These are phyloP conservation scores for Lathronympha strigana DNA, from an alignment of 2,888 invertebrate species.

Conservation along the genomic window DNA sequence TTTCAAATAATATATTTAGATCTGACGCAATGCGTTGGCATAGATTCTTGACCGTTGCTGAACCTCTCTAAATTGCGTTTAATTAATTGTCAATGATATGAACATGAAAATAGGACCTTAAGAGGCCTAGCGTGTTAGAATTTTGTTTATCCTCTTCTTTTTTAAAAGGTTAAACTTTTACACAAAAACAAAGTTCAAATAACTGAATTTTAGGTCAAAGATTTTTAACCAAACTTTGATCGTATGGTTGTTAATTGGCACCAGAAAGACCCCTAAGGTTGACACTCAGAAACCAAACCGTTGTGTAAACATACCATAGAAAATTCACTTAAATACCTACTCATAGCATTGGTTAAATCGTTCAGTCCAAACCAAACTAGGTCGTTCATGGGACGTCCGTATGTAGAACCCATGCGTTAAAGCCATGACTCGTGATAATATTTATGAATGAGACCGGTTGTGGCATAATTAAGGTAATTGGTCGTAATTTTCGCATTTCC, in stretches of 20 bases:
- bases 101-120: neutral
- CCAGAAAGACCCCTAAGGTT: neutral
- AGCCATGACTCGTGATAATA: conserved; percentile 7
- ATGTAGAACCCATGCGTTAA: conserved; percentile 18
- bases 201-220: too few relatives aligned
- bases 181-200: too few relatives aligned
- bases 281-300: conserved; percentile 7
- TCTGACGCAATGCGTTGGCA: neutral
- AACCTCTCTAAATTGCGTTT: conserved; percentile 7
- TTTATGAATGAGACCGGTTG: conserved; percentile 25
- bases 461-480: conserved; percentile 25
- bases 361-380: conserved; percentile 14
- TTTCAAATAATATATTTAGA: neutral
- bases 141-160: too few relatives aligned
- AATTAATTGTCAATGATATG: conserved; percentile 1
- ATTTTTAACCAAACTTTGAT: too few relatives aligned
- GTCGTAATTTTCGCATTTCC: conserved; percentile 33
- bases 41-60: conserved; percentile 1
- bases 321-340: too few relatives aligned
- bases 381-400: conserved; percentile 9
- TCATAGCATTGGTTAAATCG: conserved; percentile 8
- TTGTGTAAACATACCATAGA: neutral
- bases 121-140: too few relatives aligned
- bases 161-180: too few relatives aligned
- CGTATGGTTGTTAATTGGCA: too few relatives aligned